phyloP scores from a whole-genome alignment of 2,113 vertebrate genomes.

The Muntiacus reevesi region DNA sequence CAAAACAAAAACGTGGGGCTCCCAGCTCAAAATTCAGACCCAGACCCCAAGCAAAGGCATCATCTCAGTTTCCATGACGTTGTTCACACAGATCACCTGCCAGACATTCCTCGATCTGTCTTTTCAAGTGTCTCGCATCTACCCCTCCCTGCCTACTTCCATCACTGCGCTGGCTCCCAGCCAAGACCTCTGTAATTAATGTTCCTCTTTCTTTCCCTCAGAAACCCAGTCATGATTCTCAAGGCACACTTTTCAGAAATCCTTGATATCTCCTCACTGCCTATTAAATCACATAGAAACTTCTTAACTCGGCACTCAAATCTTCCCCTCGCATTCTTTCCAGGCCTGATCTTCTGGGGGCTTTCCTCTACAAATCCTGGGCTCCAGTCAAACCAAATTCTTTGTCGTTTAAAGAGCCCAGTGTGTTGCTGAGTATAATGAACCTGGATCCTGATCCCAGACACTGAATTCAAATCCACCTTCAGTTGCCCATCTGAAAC shows the following conservation, averaged over 20 bases:
- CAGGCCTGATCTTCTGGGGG: not conserved
- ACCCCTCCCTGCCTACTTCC: not conserved
- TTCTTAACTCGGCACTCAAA: not conserved
- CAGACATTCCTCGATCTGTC: not conserved
- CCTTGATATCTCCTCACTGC: not conserved
- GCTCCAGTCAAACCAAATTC: not conserved
- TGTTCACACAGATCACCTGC: not conserved
- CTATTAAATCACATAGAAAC: not conserved
- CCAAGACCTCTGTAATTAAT: not conserved
- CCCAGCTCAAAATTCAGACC: not conserved
- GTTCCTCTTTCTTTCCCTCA: constrained; percentile 8
- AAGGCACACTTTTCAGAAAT: not conserved
- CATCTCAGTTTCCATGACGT: not conserved
- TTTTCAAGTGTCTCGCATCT: not conserved
- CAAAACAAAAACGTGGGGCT: not conserved
- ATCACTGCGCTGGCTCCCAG: not conserved
- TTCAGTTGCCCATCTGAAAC: not conserved
- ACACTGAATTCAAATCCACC: not conserved
- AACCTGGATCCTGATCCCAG: not conserved
- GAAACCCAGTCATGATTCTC: not conserved
- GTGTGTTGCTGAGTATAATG: not conserved
- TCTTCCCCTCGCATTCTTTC: not conserved
- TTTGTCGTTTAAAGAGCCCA: not conserved
- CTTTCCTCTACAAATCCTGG: not conserved
- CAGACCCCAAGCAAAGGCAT: not conserved